Evolutionary conservation across 2,888 invertebrate species (phyloP).

Genomic region (Phyllotreta striolata): DNA sequence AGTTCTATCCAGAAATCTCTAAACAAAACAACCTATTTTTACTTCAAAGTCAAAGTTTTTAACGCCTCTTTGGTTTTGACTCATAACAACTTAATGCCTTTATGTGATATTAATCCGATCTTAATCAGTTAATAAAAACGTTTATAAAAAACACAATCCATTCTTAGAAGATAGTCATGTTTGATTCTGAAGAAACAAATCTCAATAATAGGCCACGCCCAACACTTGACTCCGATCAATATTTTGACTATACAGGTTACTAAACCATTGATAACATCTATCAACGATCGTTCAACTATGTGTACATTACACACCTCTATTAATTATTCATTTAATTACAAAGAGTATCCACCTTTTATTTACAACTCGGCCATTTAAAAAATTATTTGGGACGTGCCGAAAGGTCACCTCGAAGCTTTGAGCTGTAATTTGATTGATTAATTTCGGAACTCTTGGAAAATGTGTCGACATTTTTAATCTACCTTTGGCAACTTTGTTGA

Average conservation of each 20-base stretch:
- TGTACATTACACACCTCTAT: conserved; percentile 10
- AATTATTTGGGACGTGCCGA: not conserved
- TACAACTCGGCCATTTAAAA: conserved; percentile 18
- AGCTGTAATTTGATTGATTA: no score
- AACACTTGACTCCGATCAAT: conserved; percentile 51
- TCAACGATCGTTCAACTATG: conserved; percentile 32
- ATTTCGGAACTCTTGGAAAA: no score
- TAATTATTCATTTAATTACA: conserved; percentile 16
- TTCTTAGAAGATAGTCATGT: not conserved
- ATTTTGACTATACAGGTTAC: conserved; percentile 55
- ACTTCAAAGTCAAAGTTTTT: not conserved
- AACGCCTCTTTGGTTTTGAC: not conserved
- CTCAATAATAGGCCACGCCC: conserved; percentile 54
- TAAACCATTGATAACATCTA: conserved; percentile 44
- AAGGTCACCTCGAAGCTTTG: no score
- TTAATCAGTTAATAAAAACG: not conserved
- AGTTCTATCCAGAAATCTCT: no score
- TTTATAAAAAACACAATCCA: not conserved
- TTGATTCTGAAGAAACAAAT: conserved; percentile 43
- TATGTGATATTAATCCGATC: not conserved
- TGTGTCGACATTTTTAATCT: no score
- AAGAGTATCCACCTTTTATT: conserved; percentile 19
- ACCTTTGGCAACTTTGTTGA: no score
- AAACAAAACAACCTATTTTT: no score
- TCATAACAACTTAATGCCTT: not conserved